These are phyloP conservation scores for Mesorhabditis spiculigera DNA, from an alignment of 2,888 invertebrate species.

Conservation along the genomic window DNA sequence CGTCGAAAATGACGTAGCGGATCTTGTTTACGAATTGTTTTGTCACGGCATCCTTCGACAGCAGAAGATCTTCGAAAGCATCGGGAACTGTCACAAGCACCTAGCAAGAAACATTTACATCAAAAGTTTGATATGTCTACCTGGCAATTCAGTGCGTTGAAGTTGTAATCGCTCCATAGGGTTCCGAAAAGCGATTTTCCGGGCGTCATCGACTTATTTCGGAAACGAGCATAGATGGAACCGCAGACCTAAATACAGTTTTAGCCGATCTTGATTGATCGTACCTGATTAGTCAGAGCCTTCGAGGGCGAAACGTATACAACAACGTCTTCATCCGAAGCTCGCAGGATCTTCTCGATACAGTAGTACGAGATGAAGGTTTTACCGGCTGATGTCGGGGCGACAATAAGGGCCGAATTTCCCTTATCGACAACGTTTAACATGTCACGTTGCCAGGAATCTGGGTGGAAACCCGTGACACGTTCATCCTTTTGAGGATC, in stretches of 20 bases:
- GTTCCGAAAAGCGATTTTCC: slow-evolving; percentile 59
- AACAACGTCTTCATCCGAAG: slow-evolving; percentile 58
- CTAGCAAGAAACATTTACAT: slow-evolving; percentile 9
- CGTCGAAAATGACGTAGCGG: slow-evolving; percentile 56
- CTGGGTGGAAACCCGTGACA: slow-evolving; percentile 58
- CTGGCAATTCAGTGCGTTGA: slow-evolving; percentile 50
- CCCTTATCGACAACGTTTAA: slow-evolving; percentile 58
- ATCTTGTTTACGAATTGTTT: slow-evolving; percentile 52
- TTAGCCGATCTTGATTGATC: background rate
- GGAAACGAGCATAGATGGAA: slow-evolving; percentile 58
- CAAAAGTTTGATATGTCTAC: slow-evolving; percentile 4
- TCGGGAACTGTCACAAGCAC: slow-evolving; percentile 55
- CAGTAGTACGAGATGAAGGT: slow-evolving; percentile 61
- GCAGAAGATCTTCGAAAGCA: slow-evolving; percentile 46
- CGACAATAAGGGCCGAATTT: slow-evolving; percentile 59
- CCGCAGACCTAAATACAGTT: slow-evolving; percentile 44
- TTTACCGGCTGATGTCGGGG: slow-evolving; percentile 61
- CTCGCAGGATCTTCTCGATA: slow-evolving; percentile 59
- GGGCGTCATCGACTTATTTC: slow-evolving; percentile 51
- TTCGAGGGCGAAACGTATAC: slow-evolving; percentile 60
- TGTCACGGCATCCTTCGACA: slow-evolving; percentile 46
- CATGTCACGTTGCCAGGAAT: slow-evolving; percentile 59
- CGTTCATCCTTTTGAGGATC: slow-evolving; percentile 55
- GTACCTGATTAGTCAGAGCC: slow-evolving; percentile 56
- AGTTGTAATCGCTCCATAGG: slow-evolving; percentile 44